These are phyloP conservation scores for Diglossa cyanea DNA, from an alignment of 2,797 vertebrate species.

Conservation along the genomic window DNA sequence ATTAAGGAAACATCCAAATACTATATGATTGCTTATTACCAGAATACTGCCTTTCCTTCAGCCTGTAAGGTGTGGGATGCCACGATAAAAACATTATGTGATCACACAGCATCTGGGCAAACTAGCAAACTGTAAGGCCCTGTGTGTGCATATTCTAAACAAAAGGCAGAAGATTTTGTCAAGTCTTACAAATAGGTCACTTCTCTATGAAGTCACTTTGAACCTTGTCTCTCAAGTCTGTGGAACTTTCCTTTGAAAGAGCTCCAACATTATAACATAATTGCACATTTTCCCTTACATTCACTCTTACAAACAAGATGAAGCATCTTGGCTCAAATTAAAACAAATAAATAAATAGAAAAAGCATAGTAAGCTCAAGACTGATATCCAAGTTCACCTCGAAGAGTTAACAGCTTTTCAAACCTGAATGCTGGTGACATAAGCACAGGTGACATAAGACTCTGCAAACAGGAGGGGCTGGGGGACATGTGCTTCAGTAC, in stretches of 20 bases:
- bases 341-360: not conserved
- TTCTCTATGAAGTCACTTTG: not conserved
- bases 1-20: not conserved
- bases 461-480: not conserved
- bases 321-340: not conserved
- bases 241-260: not conserved
- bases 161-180: not conserved
- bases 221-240: not conserved
- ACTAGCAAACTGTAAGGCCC: not conserved
- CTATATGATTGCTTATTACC: not conserved
- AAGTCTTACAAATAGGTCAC: not conserved
- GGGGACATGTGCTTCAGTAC: fast-evolving
- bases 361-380: not conserved
- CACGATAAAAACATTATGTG: not conserved
- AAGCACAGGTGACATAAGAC: not conserved
- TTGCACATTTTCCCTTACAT: not conserved
- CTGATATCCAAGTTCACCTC: not conserved
- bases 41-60: not conserved
- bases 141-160: not conserved
- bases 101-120: not conserved
- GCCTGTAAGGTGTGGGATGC: not conserved
- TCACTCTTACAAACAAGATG: not conserved
- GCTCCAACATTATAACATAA: not conserved
- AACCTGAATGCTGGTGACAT: not conserved
- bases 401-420: not conserved